These are phyloP conservation scores for Campylorhamphus procurvoides DNA, from an alignment of 2,113 vertebrate genomes.

Conservation along the genomic window DNA sequence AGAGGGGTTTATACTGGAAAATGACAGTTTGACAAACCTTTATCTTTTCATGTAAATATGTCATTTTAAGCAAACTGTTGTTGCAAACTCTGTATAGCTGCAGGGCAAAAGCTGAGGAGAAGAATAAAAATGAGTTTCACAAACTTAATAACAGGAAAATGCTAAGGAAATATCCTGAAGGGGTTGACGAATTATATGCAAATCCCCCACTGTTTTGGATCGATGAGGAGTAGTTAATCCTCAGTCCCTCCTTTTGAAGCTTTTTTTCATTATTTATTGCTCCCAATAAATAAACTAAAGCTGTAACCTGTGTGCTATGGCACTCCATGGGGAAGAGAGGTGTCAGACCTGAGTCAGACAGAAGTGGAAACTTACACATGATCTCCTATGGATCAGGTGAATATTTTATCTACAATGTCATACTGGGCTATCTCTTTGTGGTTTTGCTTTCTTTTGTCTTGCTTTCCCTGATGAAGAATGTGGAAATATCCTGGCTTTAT, in stretches of 20 bases:
- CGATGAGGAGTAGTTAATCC: conserved; percentile 12
- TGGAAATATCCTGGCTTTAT: neutral
- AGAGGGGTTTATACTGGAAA: neutral
- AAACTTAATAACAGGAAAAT: neutral
- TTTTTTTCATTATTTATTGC: conserved; percentile 43
- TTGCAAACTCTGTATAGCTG: neutral
- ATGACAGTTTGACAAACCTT: neutral
- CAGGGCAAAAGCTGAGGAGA: neutral
- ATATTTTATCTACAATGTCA: neutral
- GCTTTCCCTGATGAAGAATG: neutral
- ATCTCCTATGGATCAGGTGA: neutral
- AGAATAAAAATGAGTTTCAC: neutral
- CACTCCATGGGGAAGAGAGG: neutral
- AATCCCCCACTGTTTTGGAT: conserved; percentile 15
- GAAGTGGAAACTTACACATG: neutral
- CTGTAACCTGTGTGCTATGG: neutral
- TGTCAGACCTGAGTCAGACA: neutral
- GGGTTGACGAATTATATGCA: conserved; percentile 3
- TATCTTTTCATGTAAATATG: neutral
- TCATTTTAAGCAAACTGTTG: neutral
- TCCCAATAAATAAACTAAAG: neutral
- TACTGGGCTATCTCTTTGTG: neutral
- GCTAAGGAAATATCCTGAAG: neutral
- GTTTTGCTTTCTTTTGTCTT: neutral
- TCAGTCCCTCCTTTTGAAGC: conserved; percentile 6